A percentile compares a stretch with the other conserved stretches of the same genome.
These are phyloP conservation scores for Thomomys bottae DNA, from an alignment of 2,113 vertebrate genomes.

Conservation along the genomic window DNA sequence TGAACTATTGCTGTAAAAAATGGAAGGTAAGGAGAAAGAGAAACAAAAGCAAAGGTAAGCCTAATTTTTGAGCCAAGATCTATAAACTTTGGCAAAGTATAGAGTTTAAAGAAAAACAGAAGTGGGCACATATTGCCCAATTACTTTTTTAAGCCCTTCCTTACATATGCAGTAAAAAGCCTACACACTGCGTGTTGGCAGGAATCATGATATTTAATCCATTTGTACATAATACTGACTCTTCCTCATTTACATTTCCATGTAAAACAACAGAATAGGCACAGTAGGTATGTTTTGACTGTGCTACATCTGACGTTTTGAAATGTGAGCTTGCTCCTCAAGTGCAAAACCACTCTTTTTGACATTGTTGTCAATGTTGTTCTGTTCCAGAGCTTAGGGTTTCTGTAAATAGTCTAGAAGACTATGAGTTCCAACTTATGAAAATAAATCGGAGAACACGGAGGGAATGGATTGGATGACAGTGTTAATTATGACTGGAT, in stretches of 20 bases:
- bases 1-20: slow-evolving; percentile 46
- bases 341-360: background rate
- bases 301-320: slow-evolving; percentile 35
- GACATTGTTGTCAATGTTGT: background rate
- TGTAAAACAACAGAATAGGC: background rate
- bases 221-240: background rate
- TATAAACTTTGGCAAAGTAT: background rate
- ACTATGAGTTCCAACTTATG: background rate
- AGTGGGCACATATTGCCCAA: background rate
- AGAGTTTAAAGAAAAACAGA: background rate
- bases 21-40: slow-evolving; percentile 38
- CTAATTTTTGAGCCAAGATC: slow-evolving; percentile 11
- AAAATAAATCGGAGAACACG: background rate
- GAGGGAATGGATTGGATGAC: background rate
- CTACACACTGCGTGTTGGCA: slow-evolving; percentile 45
- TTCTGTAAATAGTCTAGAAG: slow-evolving; percentile 7
- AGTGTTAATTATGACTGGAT: background rate
- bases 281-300: slow-evolving; percentile 20
- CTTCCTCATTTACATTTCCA: slow-evolving; percentile 53
- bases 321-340: background rate
- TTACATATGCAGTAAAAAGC: slow-evolving; percentile 22
- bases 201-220: slow-evolving; percentile 13
- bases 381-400: background rate
- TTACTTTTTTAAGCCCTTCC: background rate
- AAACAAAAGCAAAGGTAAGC: slow-evolving; percentile 41